Conservation (phyloP, 2,888 invertebrate genomes). For the Lochmaea capreae region DNA sequence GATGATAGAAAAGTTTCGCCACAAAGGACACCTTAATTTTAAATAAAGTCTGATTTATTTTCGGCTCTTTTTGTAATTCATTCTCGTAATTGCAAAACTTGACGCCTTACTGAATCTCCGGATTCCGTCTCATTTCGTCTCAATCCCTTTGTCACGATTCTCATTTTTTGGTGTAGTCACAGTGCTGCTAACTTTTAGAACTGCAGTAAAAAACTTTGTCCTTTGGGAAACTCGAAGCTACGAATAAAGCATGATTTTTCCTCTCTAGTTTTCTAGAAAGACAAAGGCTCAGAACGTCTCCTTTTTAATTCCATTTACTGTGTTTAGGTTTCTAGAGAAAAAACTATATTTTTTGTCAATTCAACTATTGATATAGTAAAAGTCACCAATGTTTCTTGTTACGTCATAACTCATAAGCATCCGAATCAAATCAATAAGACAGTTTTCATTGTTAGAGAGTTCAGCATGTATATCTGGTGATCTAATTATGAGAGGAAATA, state of each 20-base stretch:
- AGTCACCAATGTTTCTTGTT: no score
- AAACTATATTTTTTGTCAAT: constrained; percentile 45
- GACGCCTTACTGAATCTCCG: constrained; percentile 59
- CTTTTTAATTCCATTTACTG: constrained; percentile 55
- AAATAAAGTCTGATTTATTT: constrained; percentile 55
- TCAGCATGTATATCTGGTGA: no score
- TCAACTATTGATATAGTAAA: constrained; percentile 33
- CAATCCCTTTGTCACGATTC: constrained; percentile 62
- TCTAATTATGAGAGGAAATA: no score
- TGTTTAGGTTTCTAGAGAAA: constrained; percentile 33
- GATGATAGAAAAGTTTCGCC: constrained; percentile 43
- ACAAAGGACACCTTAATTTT: constrained; percentile 44
- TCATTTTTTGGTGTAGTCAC: constrained; percentile 58
- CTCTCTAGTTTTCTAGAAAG: constrained; percentile 56
- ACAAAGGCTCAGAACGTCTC: constrained; percentile 44
- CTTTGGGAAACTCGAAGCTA: constrained; percentile 59
- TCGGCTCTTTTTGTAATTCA: constrained; percentile 57
- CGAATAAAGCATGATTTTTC: constrained; percentile 58
- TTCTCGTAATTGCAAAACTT: constrained; percentile 62
- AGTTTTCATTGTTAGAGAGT: no score
- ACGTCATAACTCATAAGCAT: no score
- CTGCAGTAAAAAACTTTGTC: constrained; percentile 62
- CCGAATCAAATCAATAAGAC: no score
- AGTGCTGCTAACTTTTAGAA: constrained; percentile 58
- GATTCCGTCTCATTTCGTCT: constrained; percentile 62